Percentiles rank a stretch among this genome's conserved stretches.
Conservation (phyloP, 64 coral and sea anemone genomes). For the Acropora yongei region DNA sequence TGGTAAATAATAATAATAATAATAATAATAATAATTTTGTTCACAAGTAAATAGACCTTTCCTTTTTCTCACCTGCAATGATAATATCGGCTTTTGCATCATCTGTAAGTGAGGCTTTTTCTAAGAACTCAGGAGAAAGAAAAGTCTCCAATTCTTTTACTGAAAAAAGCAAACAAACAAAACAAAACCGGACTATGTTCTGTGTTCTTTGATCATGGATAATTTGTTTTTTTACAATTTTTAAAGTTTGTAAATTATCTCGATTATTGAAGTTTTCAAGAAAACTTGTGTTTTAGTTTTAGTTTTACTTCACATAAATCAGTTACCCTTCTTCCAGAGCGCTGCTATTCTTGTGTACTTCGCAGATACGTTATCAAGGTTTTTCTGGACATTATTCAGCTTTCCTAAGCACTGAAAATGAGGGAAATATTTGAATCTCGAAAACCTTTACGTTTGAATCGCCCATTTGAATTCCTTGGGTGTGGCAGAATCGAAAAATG, state of each 20-base stretch:
- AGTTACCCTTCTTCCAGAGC: conserved; percentile 79
- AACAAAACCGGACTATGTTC: too few relatives aligned
- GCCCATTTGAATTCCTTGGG: not conserved
- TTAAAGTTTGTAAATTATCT: too few relatives aligned
- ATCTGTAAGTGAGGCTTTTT: conserved; percentile 87
- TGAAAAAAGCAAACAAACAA: not conserved
- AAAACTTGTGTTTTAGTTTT: too few relatives aligned
- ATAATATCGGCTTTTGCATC: conserved; percentile 96
- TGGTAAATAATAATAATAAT: not conserved
- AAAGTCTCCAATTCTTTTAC: conserved; percentile 92
- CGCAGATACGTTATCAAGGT: conserved; percentile 64
- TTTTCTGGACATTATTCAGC: conserved; percentile 70
- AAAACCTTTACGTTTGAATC: not conserved
- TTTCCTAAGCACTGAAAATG: conserved; percentile 71
- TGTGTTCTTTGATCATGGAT: too few relatives aligned
- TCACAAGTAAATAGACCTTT: not conserved
- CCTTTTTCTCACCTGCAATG: conserved; percentile 65
- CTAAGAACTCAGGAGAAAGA: conserved; percentile 90
- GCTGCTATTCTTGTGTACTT: conserved; percentile 77
- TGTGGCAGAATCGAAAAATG: not conserved
- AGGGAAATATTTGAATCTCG: not conserved
- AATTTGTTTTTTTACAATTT: too few relatives aligned
- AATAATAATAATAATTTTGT: not conserved
- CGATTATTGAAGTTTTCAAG: too few relatives aligned
- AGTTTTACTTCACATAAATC: too few relatives aligned